Percentiles rank a stretch among this genome's conserved stretches.
Conservation (phyloP, 2,113 vertebrate species). For the Salvelinus sp. region DNA sequence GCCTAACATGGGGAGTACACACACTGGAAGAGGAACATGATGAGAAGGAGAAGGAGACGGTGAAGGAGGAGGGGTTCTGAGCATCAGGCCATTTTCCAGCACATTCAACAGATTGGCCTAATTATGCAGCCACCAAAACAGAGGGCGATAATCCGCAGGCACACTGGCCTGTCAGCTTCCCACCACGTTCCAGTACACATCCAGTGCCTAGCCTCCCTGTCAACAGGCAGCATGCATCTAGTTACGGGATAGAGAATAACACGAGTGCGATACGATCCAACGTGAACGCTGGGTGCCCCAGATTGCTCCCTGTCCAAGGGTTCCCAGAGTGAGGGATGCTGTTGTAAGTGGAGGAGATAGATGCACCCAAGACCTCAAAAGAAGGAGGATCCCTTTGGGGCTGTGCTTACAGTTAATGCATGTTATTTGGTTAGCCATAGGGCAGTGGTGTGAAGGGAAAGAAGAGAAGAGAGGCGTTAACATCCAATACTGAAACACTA, state of each 20-base stretch:
- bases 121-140: constrained; percentile 74
- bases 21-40: not conserved
- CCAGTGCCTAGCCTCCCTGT: constrained; percentile 27
- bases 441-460: constrained; percentile 14
- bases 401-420: constrained; percentile 54
- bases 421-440: constrained; percentile 57
- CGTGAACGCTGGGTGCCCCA: constrained; percentile 44
- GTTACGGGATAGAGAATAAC: constrained; percentile 37
- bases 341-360: constrained; percentile 45
- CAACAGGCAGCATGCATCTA: constrained; percentile 21
- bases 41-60: not conserved
- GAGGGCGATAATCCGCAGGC: constrained; percentile 60
- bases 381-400: constrained; percentile 48
- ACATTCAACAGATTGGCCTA: constrained; percentile 65
- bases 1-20: not conserved
- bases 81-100: constrained; percentile 45
- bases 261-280: constrained; percentile 45
- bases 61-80: not conserved
- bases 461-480: constrained; percentile 15
- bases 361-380: constrained; percentile 40
- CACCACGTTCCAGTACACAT: constrained; percentile 40
- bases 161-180: constrained; percentile 58
- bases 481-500: constrained; percentile 16
- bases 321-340: constrained; percentile 41
- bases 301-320: constrained; percentile 47